A percentile compares a stretch with the other conserved stretches of the same genome.
These are phyloP conservation scores for Apteryx mantelli DNA, from an alignment of 2,113 vertebrate genomes.

Conservation along the genomic window DNA sequence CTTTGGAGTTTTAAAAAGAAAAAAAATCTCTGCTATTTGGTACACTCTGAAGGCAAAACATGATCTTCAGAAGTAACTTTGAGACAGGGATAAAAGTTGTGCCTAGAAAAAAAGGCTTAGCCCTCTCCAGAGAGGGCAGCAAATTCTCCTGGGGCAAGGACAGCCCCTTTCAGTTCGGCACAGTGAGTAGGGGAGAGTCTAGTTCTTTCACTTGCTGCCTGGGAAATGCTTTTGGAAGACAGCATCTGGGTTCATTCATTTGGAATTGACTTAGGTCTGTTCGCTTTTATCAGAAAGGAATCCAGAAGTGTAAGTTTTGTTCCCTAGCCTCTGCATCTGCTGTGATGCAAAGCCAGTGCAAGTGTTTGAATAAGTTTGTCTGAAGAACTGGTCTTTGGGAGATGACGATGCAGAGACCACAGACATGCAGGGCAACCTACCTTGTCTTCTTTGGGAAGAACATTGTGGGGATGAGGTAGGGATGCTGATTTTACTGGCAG, in stretches of 20 bases:
- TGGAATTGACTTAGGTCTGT: neutral
- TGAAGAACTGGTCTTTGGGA: neutral
- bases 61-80: neutral
- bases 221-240: neutral
- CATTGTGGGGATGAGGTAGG: neutral
- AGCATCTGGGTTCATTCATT: neutral
- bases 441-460: neutral
- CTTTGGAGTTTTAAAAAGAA: neutral
- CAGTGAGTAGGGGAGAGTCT: neutral
- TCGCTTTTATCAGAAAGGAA: neutral
- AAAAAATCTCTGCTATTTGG: neutral
- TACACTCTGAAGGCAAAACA: neutral
- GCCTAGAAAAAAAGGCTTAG: neutral
- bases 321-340: neutral
- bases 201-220: neutral
- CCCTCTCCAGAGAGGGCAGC: neutral
- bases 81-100: neutral
- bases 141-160: neutral
- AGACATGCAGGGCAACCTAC: accelerated
- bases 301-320: neutral
- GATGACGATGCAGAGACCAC: neutral
- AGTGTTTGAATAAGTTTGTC: neutral
- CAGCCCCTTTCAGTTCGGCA: neutral
- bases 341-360: neutral
- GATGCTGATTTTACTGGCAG: neutral